Evolutionary conservation across 2,888 invertebrate genomes (phyloP).

Genomic region (Neocrepidodera transversa): DNA sequence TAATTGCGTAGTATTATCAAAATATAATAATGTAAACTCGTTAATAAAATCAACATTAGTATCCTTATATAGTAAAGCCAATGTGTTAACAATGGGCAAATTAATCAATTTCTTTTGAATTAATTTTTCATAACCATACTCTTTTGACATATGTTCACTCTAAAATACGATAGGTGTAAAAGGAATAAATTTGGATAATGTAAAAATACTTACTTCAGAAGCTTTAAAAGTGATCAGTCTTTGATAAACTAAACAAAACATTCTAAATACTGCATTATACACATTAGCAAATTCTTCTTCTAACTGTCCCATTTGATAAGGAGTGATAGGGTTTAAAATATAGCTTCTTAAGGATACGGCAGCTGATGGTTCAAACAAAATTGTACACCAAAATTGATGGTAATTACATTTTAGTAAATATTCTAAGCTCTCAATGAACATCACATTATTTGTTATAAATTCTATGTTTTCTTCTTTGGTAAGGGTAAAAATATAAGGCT

Average conservation of each 20-base stretch:
- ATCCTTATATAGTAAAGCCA: constrained; percentile 51
- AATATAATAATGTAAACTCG: constrained; percentile 50
- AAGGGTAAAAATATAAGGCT: constrained; percentile 51
- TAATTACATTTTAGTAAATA: constrained; percentile 54
- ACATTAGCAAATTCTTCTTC: constrained; percentile 61
- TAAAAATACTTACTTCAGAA: constrained; percentile 1
- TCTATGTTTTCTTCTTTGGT: constrained; percentile 48
- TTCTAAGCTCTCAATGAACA: constrained; percentile 51
- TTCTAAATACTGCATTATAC: constrained; percentile 68
- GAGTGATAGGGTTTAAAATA: constrained; percentile 53
- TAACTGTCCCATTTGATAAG: constrained; percentile 55
- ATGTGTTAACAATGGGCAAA: constrained; percentile 51
- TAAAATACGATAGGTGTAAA: constrained; percentile 41
- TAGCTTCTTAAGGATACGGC: constrained; percentile 51
- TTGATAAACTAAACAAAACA: constrained; percentile 74
- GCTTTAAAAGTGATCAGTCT: constrained; percentile 69
- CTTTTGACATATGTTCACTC: constrained; percentile 54
- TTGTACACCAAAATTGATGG: constrained; percentile 59
- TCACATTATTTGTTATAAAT: constrained; percentile 49
- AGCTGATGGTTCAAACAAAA: constrained; percentile 52
- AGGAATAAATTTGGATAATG: background rate
- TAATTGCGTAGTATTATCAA: constrained; percentile 44
- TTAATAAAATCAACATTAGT: constrained; percentile 50
- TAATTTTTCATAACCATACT: constrained; percentile 49
- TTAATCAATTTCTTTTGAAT: constrained; percentile 52